Evolutionary conservation across 2,113 vertebrate genomes (phyloP).

Genomic region (Pardalotus punctatus): DNA sequence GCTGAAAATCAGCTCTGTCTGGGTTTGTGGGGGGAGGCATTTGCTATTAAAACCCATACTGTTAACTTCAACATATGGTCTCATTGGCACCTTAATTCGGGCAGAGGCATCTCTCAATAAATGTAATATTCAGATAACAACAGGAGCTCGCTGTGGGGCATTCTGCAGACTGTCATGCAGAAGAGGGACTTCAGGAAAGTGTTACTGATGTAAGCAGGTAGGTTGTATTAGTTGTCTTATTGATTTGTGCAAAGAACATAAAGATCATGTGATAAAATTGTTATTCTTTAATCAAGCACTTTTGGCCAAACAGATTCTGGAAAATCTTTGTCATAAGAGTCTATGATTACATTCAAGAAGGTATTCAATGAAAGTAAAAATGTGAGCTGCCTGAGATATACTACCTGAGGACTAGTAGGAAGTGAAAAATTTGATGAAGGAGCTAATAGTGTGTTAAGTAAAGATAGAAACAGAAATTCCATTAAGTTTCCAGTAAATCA

Average conservation of each 20-base stretch:
- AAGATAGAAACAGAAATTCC: not conserved
- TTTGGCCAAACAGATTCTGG: not conserved
- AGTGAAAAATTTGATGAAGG: slow-evolving; percentile 1
- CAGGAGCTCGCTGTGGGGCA: not conserved
- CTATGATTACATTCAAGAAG: not conserved
- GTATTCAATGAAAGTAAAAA: not conserved
- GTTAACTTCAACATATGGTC: not conserved
- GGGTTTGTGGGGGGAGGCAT: not conserved
- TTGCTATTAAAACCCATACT: not conserved
- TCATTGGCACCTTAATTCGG: rapidly evolving
- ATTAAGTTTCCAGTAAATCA: not conserved
- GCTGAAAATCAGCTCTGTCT: not conserved
- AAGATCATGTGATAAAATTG: not conserved
- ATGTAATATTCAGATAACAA: not conserved
- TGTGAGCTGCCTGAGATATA: not conserved
- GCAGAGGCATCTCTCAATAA: not conserved
- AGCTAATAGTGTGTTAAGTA: not conserved
- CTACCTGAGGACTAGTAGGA: not conserved
- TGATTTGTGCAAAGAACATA: not conserved
- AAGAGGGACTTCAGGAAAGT: not conserved
- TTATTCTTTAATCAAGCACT: not conserved
- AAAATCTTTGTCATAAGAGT: not conserved
- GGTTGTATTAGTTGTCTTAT: not conserved
- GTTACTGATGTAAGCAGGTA: not conserved
- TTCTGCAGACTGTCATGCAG: not conserved